Evolutionary conservation across 2,888 invertebrate species (phyloP).

Genomic region (Cryptus viduatorius): DNA sequence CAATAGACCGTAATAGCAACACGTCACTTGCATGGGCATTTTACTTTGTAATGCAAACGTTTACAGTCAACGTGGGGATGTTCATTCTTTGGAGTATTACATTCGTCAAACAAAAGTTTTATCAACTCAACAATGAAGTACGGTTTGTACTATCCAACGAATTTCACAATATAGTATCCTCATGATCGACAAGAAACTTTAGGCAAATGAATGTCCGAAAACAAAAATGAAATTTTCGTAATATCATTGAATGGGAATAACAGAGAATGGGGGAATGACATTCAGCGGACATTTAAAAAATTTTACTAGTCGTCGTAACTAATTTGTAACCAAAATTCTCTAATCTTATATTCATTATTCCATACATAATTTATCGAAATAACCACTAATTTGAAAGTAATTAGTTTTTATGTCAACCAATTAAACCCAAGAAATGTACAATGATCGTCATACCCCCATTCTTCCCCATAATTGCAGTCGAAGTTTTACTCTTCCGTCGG

Average conservation of each 20-base stretch:
- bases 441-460: neutral
- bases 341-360: too few relatives aligned
- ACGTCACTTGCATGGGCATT: neutral
- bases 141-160: slow-evolving; percentile 3
- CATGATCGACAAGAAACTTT: too few relatives aligned
- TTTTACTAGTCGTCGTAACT: too few relatives aligned
- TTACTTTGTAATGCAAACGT: neutral
- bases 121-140: slow-evolving; percentile 15
- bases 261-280: too few relatives aligned
- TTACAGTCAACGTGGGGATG: neutral
- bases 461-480: slow-evolving; percentile 13
- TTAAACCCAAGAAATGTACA: too few relatives aligned
- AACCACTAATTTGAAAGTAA: neutral
- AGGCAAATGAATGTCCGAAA: too few relatives aligned
- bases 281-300: too few relatives aligned
- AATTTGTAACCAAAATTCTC: too few relatives aligned
- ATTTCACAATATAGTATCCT: neutral
- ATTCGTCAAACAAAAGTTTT: slow-evolving; percentile 15
- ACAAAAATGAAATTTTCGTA: neutral
- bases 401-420: neutral
- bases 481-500: neutral
- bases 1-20: too few relatives aligned
- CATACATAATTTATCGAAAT: too few relatives aligned
- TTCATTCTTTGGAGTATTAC: slow-evolving; percentile 2
- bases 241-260: neutral